phyloP scores from a whole-genome alignment of 23 tunicate species.

The Styela plicata region DNA sequence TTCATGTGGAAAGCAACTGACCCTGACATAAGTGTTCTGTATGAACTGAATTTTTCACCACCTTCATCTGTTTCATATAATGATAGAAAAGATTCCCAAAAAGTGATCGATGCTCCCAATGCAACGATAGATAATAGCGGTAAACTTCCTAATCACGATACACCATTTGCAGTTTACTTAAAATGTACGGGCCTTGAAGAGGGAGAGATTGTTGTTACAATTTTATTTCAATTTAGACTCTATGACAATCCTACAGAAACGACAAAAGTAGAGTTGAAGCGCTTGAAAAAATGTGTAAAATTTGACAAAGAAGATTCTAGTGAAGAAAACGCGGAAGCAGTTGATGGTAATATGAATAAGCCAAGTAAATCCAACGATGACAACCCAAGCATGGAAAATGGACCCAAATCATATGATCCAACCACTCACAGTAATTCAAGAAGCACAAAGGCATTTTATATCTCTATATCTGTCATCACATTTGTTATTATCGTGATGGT shows the following conservation, averaged over 20 bases:
- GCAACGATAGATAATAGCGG: conserved; percentile 30
- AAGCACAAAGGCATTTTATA: conserved; percentile 76
- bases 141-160: conserved; percentile 5
- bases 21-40: conserved; percentile 4
- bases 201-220: conserved; percentile 45
- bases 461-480: conserved; percentile 64
- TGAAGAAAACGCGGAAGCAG: neutral
- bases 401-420: neutral
- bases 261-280: conserved; percentile 23
- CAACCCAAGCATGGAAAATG: neutral
- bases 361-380: neutral
- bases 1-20: conserved; percentile 50
- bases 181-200: conserved; percentile 47
- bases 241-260: conserved; percentile 17
- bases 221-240: conserved; percentile 11
- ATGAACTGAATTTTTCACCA: conserved; percentile 19
- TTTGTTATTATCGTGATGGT: conserved; percentile 44
- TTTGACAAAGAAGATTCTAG: neutral
- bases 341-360: neutral
- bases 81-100: neutral
- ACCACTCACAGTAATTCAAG: conserved; percentile 18
- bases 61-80: neutral
- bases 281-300: conserved; percentile 64
- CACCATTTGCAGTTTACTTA: conserved; percentile 29
- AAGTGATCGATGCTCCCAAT: neutral